These are phyloP conservation scores for Illadopsis cleaveri DNA, from an alignment of 2,113 vertebrate species.

Conservation along the genomic window DNA sequence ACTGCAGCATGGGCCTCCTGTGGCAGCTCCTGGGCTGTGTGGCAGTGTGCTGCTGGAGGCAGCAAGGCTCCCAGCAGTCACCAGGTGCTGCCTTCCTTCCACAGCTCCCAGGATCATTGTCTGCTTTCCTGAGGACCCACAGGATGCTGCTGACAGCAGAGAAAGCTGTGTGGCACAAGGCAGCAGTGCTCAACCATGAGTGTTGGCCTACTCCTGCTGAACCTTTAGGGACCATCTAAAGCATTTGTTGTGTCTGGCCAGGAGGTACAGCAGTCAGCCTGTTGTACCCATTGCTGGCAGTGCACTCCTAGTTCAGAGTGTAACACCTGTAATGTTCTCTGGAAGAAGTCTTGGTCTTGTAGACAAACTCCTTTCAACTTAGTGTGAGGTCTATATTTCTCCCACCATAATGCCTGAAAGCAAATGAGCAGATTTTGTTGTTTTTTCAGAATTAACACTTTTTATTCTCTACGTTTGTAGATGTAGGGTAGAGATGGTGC, in stretches of 20 bases:
- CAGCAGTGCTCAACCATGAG: background rate
- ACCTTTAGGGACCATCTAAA: background rate
- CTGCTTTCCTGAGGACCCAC: rapidly evolving
- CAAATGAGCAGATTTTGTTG: background rate
- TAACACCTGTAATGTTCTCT: background rate
- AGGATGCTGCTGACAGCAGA: background rate
- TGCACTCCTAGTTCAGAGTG: background rate
- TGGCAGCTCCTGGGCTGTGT: background rate
- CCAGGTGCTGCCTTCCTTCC: rapidly evolving
- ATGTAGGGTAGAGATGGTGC: background rate
- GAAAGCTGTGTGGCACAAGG: background rate
- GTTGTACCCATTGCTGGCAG: background rate
- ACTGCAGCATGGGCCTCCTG: background rate
- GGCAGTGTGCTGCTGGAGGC: background rate
- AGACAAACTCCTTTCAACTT: background rate
- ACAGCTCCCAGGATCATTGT: background rate
- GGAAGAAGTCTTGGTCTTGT: background rate
- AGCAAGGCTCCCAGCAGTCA: background rate
- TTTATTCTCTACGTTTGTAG: background rate
- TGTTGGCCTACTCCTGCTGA: background rate
- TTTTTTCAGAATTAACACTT: background rate
- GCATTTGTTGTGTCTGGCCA: background rate
- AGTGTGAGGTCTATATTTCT: background rate
- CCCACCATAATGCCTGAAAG: background rate
- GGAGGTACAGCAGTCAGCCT: background rate